phyloP scores from a whole-genome alignment of 2,113 vertebrate genomes.

The Callithrix jacchus region DNA sequence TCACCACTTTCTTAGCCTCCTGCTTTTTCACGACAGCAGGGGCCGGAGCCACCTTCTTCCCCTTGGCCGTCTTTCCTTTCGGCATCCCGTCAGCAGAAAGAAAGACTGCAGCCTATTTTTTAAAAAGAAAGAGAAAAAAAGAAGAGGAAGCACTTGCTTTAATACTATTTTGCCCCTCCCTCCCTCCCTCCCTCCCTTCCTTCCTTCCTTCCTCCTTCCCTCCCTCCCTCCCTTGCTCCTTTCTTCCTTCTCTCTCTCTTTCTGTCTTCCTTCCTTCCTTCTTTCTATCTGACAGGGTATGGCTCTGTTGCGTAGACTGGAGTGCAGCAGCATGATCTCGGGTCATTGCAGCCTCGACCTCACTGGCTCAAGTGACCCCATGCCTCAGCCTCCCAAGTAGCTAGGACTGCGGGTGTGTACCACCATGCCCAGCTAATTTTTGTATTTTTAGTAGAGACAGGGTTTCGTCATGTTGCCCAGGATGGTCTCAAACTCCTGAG shows the following conservation, averaged over 20 bases:
- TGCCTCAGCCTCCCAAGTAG: neutral
- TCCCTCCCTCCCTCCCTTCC: too few relatives aligned
- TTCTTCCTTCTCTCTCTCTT: rapidly evolving
- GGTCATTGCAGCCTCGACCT: neutral
- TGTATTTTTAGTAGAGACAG: neutral
- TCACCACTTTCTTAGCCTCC: too few relatives aligned
- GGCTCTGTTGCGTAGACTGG: neutral
- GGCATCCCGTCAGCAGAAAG: too few relatives aligned
- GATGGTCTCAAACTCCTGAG: neutral
- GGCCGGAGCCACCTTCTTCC: too few relatives aligned
- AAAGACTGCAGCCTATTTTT: too few relatives aligned
- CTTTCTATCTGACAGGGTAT: neutral
- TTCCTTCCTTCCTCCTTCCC: too few relatives aligned
- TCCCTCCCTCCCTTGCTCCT: rapidly evolving
- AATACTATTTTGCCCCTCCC: too few relatives aligned
- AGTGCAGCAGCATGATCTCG: neutral
- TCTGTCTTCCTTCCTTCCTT: too few relatives aligned
- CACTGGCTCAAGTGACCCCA: neutral
- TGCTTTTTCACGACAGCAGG: too few relatives aligned
- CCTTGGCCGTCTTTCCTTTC: too few relatives aligned
- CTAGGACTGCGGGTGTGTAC: neutral
- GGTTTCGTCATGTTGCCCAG: neutral
- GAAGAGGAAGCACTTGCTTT: neutral
- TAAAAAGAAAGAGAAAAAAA: neutral
- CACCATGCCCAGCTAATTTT: neutral